These are phyloP conservation scores for Poeciliopsis prolifica DNA, from an alignment of 2,113 vertebrate genomes.

Conservation along the genomic window DNA sequence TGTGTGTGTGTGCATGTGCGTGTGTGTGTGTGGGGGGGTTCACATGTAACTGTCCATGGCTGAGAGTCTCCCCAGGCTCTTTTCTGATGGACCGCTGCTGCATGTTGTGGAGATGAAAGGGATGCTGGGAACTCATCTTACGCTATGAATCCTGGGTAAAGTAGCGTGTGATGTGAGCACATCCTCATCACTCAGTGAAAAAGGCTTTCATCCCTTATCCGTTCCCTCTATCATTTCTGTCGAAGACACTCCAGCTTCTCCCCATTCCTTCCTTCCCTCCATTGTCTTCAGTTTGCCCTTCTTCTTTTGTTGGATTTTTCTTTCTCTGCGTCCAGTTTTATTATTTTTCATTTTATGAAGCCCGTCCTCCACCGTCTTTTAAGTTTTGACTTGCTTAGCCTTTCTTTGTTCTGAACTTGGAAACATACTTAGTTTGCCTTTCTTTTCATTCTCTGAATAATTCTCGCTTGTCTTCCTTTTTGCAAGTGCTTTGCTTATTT, in stretches of 20 bases:
- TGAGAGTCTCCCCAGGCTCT: slow-evolving; percentile 58
- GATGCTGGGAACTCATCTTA: slow-evolving; percentile 79
- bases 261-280: slow-evolving; percentile 36
- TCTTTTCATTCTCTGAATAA: background rate
- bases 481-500: background rate
- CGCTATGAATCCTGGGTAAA: slow-evolving; percentile 77
- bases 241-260: slow-evolving; percentile 24
- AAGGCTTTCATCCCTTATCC: slow-evolving; percentile 74
- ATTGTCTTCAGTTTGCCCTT: slow-evolving; percentile 34
- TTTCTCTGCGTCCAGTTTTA: slow-evolving; percentile 15
- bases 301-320: slow-evolving; percentile 7
- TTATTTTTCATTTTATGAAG: slow-evolving; percentile 15
- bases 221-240: slow-evolving; percentile 59
- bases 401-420: slow-evolving; percentile 2
- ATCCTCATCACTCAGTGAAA: slow-evolving; percentile 68
- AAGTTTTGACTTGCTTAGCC: background rate
- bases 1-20: slow-evolving; percentile 8
- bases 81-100: slow-evolving; percentile 66
- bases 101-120: slow-evolving; percentile 75
- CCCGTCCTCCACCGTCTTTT: background rate
- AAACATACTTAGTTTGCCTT: background rate
- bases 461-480: background rate
- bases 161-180: slow-evolving; percentile 73
- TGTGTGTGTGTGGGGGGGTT: background rate
- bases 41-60: slow-evolving; percentile 38